A percentile compares a stretch with the other conserved stretches of the same genome.
These are phyloP conservation scores for Euspilapteryx auroguttella DNA, from an alignment of 2,888 invertebrate species.

Conservation along the genomic window DNA sequence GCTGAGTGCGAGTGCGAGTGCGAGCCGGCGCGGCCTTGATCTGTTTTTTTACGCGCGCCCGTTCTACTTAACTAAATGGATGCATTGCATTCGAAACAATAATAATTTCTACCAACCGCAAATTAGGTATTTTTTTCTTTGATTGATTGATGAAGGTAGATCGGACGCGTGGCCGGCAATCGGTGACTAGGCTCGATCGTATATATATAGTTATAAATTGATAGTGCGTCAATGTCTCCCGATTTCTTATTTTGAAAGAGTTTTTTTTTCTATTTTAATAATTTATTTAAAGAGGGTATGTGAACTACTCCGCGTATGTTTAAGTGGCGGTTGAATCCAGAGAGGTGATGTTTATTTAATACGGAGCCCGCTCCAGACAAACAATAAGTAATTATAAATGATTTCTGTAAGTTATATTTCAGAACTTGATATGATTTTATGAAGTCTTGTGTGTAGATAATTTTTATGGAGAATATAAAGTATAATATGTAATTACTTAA, in stretches of 20 bases:
- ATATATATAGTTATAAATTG: no score
- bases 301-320: neutral
- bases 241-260: slow-evolving; percentile 3
- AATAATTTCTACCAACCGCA: no score
- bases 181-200: no score
- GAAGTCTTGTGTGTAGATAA: slow-evolving; percentile 57
- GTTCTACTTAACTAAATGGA: no score
- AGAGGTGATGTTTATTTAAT: no score
- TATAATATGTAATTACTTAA: slow-evolving; percentile 49
- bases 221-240: slow-evolving; percentile 7
- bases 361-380: neutral
- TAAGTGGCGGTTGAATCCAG: neutral
- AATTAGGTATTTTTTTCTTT: no score
- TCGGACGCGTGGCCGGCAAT: no score
- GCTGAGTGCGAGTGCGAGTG: no score
- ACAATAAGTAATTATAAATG: slow-evolving; percentile 14
- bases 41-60: no score
- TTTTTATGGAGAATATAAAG: slow-evolving; percentile 57
- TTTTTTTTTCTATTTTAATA: slow-evolving; percentile 1
- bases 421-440: slow-evolving; percentile 47
- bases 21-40: no score
- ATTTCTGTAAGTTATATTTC: slow-evolving; percentile 41
- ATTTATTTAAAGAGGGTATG: slow-evolving; percentile 4
- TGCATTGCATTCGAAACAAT: no score
- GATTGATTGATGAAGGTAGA: no score